Percentiles rank a stretch among this genome's conserved stretches.
Conservation (phyloP, 2,113 vertebrate species). For the Zingel zingel region DNA sequence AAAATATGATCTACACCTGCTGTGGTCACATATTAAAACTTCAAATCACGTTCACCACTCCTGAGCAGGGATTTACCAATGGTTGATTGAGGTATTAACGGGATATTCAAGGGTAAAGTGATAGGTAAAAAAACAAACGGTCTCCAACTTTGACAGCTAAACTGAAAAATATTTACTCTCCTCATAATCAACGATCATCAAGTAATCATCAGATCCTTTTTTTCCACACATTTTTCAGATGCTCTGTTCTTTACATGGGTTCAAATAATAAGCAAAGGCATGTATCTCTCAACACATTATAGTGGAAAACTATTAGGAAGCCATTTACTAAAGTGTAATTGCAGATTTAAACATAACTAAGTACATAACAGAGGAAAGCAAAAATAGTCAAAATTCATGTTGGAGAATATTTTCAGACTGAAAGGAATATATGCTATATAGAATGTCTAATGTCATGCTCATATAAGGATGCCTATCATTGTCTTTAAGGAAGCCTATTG, state of each 20-base stretch:
- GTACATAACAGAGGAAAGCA: not conserved
- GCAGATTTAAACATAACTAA: slow-evolving; percentile 10
- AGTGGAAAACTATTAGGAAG: not conserved
- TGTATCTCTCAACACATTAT: not conserved
- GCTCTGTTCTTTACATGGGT: not conserved
- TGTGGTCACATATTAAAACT: slow-evolving; percentile 67
- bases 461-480: no score
- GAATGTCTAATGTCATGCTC: no score
- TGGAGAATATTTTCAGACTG: slow-evolving; percentile 16
- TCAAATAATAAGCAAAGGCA: not conserved
- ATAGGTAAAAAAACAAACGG: slow-evolving; percentile 26
- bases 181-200: not conserved
- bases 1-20: slow-evolving; percentile 70
- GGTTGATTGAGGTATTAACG: slow-evolving; percentile 53
- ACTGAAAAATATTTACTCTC: not conserved
- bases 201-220: not conserved
- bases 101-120: slow-evolving; percentile 53
- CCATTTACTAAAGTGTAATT: not conserved
- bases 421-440: not conserved
- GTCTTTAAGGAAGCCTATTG: no score
- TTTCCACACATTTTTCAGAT: not conserved
- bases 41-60: slow-evolving; percentile 58
- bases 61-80: slow-evolving; percentile 51
- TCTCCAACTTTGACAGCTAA: slow-evolving; percentile 29
- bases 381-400: not conserved